Conservation (phyloP, 2,888 invertebrate species). For the Scaptomyza reducta region DNA sequence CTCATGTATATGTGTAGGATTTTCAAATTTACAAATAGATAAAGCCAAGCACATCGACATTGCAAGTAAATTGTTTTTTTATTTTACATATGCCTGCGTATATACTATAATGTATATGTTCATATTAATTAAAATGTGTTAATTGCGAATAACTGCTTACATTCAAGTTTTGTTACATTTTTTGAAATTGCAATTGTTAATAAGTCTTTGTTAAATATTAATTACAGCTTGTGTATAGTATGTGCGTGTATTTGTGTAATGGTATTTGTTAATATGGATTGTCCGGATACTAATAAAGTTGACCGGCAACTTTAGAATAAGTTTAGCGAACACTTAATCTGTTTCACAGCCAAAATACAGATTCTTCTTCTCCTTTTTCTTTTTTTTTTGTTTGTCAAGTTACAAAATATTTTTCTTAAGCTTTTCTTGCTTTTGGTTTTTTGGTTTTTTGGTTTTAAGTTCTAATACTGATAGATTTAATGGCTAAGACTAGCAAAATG, state of each 20-base stretch:
- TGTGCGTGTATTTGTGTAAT: conserved; percentile 1
- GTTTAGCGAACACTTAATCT: conserved; percentile 80
- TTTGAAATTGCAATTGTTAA: conserved; percentile 42
- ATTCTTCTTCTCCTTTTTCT: too few relatives aligned
- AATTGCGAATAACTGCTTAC: conserved; percentile 64
- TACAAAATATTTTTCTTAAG: conserved; percentile 35
- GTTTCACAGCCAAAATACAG: conserved; percentile 85
- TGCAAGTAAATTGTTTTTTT: conserved; percentile 59
- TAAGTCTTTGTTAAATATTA: conserved; percentile 71
- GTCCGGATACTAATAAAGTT: conserved; percentile 28
- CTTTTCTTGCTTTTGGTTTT: conserved; percentile 22
- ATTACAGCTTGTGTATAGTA: conserved; percentile 49
- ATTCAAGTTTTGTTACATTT: conserved; percentile 40
- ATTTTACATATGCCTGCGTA: conserved; percentile 60
- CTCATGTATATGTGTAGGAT: conserved; percentile 7
- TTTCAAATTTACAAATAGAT: conserved; percentile 29
- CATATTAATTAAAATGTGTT: conserved; percentile 51
- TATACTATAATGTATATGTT: conserved; percentile 43
- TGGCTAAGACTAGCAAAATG: conserved; percentile 62
- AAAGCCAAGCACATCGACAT: conserved; percentile 56
- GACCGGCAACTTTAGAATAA: conserved; percentile 45
- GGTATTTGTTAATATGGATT: conserved; percentile 27
- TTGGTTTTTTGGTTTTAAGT: conserved; percentile 22
- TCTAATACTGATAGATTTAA: conserved; percentile 17
- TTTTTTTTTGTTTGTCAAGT: conserved; percentile 36